Base-by-base conservation (phyloP, 2,888 invertebrate species). In the Embidobia sp. region DNA sequence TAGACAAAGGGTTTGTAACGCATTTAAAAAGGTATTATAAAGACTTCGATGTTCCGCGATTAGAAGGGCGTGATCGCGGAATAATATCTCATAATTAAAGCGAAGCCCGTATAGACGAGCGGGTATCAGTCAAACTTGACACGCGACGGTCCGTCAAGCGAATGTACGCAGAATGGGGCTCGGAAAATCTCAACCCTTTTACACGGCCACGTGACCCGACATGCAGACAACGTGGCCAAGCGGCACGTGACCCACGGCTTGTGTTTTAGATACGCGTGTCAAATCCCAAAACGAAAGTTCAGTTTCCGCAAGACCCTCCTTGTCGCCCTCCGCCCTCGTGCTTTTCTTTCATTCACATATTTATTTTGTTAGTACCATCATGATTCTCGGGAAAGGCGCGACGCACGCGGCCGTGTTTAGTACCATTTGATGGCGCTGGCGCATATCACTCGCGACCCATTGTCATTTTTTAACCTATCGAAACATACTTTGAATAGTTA, bases 181-280 rank as follows among this genome's bases (percentile, higher is more conserved):
- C 73, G 84, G 83, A 87, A 88, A 89, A 87, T 87, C 85, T 87
- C 88, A 89, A 89, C 89, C 89, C 89, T 89, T 89, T 86, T 86
- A 84, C 81, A 79, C 70, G 83, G 87, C 85, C 89, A 88, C 89
- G 89, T 89, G 89, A 87, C 88, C 76, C 82, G 86, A 83, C 82
- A 79, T 73, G 73, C 74, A 77, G 77, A 75, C 70, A 70, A 75
- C 77, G 69, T 63, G 76, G 75, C 76, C 63, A 55, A 69, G 40
- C 80, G 82, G 61, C 83, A 83, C 83, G 83, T 81, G 81, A 79
- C 82, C 82, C 82, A 67, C 64, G 79, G 80, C 81, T 84, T 79
- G 83, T 85, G 86, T 87, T 88, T 88, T 86, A 85, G 86, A 85
- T 87, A 87, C 88, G 86, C 88, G 87, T 88, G 88, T 89, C 89